These are phyloP conservation scores for Tupaia tana DNA, from an alignment of 2,113 vertebrate species.

Conservation along the genomic window DNA sequence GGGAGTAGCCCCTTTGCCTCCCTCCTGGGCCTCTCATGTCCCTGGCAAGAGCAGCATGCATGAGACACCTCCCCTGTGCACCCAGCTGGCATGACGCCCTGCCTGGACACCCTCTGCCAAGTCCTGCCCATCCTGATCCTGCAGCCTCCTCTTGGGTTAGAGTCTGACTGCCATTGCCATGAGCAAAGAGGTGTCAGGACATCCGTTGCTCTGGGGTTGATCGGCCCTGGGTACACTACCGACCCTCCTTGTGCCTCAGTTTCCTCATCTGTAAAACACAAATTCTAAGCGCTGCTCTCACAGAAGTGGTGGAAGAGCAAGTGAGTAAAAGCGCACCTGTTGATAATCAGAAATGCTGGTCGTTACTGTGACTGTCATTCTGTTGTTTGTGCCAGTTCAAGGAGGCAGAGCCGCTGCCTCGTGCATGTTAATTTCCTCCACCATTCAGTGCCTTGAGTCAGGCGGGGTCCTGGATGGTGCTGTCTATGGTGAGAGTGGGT, in stretches of 20 bases:
- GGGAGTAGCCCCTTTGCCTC: not conserved
- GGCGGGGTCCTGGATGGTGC: fast-evolving
- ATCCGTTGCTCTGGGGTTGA: not conserved
- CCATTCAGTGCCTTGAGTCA: fast-evolving
- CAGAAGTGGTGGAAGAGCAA: not conserved
- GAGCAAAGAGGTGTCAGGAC: not conserved
- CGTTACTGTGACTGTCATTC: not conserved
- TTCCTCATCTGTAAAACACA: not conserved
- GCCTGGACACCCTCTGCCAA: not conserved
- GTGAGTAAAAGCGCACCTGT: not conserved
- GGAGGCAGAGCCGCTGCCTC: not conserved
- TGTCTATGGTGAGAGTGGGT: no score
- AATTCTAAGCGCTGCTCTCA: not conserved
- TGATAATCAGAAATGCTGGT: fast-evolving
- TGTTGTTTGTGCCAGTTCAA: not conserved
- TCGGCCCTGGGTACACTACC: no score
- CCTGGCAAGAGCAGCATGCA: not conserved
- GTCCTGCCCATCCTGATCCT: not conserved
- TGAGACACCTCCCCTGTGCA: not conserved
- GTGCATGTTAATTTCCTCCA: fast-evolving
- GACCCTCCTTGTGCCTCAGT: not conserved
- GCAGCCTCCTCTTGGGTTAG: not conserved
- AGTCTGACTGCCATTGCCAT: not conserved
- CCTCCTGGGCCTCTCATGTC: not conserved
- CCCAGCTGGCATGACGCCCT: not conserved